Percentiles rank a stretch among this genome's conserved stretches.
Evolutionary conservation across 2,113 vertebrate genomes (phyloP).

Genomic region (Montifringilla adamsi): DNA sequence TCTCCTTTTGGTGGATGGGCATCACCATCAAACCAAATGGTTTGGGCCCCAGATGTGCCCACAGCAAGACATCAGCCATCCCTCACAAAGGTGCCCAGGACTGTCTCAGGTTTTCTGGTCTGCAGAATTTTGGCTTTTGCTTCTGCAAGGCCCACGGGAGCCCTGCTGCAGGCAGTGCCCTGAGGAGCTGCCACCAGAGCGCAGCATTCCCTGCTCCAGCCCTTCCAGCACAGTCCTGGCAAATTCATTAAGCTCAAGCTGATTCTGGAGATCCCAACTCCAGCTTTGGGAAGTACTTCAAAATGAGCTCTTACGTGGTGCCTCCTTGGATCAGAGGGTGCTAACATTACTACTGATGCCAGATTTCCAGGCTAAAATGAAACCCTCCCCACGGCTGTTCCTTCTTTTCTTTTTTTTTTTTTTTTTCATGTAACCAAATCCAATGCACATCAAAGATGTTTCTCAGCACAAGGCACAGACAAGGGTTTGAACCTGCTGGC

Average conservation of each 20-base stretch:
- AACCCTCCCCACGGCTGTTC: conserved; percentile 7
- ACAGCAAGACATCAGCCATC: neutral
- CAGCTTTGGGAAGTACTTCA: conserved; percentile 53
- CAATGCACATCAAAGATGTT: neutral
- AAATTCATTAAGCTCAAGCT: conserved; percentile 53
- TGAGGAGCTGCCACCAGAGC: conserved; percentile 26
- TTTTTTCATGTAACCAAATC: conserved; percentile 17
- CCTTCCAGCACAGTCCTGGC: conserved; percentile 18
- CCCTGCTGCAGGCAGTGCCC: neutral
- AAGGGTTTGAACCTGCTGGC: neutral
- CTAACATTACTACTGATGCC: conserved; percentile 52
- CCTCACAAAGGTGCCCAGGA: neutral
- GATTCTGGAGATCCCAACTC: conserved; percentile 46
- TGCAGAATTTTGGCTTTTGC: neutral
- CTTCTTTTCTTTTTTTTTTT: neutral
- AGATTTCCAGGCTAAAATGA: conserved; percentile 60
- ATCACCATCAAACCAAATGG: neutral
- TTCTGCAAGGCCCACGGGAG: neutral
- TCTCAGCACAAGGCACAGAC: neutral
- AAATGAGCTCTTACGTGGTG: conserved; percentile 61
- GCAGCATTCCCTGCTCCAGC: conserved; percentile 10
- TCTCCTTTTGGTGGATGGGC: neutral
- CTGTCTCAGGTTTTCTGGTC: neutral
- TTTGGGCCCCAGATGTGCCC: neutral
- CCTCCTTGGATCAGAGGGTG: conserved; percentile 56